Evolutionary conservation across 2,113 vertebrate genomes (phyloP), one percentile per base, ranked within the genome.

Genomic region (Cromileptes altivelis): DNA sequence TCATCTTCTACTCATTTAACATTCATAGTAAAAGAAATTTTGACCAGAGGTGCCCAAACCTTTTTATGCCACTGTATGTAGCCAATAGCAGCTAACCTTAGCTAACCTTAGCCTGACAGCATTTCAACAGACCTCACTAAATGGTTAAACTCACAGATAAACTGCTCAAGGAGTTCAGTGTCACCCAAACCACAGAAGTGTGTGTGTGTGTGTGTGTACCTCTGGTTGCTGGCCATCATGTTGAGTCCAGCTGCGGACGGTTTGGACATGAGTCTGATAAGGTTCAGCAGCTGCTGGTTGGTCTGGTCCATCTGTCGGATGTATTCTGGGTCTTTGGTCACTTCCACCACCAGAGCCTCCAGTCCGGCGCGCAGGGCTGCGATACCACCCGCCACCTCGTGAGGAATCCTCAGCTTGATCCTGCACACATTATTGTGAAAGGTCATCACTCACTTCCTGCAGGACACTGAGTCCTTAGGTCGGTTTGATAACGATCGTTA

Each of bases 281-380:
- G 25, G 12, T 95, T 97, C 19, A 99, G 88, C 91, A 99, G 96
- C 0, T 87, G 94, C 72, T 98, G 93, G 2, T 97, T 95, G 1
- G 75, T 69, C 0, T 95, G 96, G 57, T 98, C 97, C 94, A 99
- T 75, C 78, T 97, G 96, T 30, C 80, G 87, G 61, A 99, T 81
- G 69, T 95, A 95, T 12, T 96, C 94, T 0, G 97, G 97, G 4
- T 98, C 96, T 82, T 98, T 97, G 61, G 95, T 96, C 27, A 98
- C 97, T 21, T 97, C 96, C 69, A 99, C 97, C 56, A 98, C 96
- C 12, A 99, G 92, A 2, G 96, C 97, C 90, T 99, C 98, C 93
- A 98, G 83, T 0, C 94, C 96, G 0, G 97, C 97, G 21, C 97
- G 93, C 67, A 99, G 90, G 4, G 96, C 96, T 0, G 94, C 94